Evolutionary conservation across 1,140 invertebrate species (phyloP).

Genomic region (Drosophila setifemur): DNA sequence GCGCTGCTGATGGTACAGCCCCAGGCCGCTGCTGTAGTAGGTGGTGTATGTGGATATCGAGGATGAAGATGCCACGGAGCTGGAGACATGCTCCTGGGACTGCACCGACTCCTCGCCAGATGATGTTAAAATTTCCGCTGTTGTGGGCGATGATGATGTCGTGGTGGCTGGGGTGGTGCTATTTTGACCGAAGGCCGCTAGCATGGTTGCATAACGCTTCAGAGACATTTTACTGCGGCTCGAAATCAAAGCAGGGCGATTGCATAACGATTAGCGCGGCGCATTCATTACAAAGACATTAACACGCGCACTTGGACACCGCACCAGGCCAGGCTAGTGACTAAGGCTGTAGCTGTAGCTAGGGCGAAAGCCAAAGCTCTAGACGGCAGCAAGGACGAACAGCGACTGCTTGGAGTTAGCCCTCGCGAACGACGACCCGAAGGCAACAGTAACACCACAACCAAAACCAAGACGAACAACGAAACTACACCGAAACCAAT

Average conservation of each 20-base stretch:
- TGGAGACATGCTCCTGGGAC: constrained; percentile 44
- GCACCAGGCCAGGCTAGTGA: constrained; percentile 3
- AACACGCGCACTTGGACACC: constrained; percentile 41
- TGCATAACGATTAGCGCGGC: constrained; percentile 67
- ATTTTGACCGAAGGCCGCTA: constrained; percentile 58
- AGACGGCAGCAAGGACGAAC: constrained; percentile 46
- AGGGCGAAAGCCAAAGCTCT: constrained; percentile 3
- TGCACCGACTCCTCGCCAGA: constrained; percentile 43
- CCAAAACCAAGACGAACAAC: neutral
- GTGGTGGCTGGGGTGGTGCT: constrained; percentile 40
- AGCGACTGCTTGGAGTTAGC: constrained; percentile 20
- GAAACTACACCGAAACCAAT: neutral
- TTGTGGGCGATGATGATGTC: constrained; percentile 31
- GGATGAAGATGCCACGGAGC: constrained; percentile 13
- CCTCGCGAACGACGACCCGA: constrained; percentile 39
- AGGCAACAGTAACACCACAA: constrained; percentile 6
- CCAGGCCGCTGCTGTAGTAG: constrained; percentile 76
- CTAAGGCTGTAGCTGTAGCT: neutral
- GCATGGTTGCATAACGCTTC: constrained; percentile 72
- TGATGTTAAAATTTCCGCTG: constrained; percentile 9
- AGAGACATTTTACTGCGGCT: constrained; percentile 66
- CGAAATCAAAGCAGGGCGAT: constrained; percentile 46
- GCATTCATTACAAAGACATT: constrained; percentile 43
- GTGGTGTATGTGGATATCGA: constrained; percentile 41
- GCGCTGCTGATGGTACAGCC: constrained; percentile 75